These are phyloP conservation scores for Neosilurus mollespiculum DNA, from an alignment of 2,797 vertebrate genomes.

Conservation along the genomic window DNA sequence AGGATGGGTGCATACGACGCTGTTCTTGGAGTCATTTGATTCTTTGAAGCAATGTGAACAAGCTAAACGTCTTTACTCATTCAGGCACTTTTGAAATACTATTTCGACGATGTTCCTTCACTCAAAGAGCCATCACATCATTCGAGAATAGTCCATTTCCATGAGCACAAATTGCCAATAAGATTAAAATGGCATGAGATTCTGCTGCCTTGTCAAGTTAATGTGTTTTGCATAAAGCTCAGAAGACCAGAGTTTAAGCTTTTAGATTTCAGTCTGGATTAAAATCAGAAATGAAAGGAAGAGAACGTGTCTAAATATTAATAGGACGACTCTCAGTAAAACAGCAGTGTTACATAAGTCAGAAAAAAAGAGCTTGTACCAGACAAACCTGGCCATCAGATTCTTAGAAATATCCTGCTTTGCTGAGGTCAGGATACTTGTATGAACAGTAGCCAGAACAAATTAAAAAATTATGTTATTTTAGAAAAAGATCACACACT, in stretches of 20 bases:
- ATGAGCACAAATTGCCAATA: slow-evolving; percentile 15
- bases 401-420: neutral
- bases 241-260: neutral
- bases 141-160: neutral
- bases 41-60: neutral
- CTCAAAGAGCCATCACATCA: slow-evolving; percentile 8
- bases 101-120: neutral
- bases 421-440: neutral
- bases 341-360: neutral
- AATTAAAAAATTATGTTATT: no score
- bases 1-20: neutral
- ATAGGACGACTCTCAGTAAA: neutral
- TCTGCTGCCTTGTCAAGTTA: slow-evolving; percentile 16
- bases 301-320: neutral
- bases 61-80: slow-evolving; percentile 4
- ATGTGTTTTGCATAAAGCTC: neutral
- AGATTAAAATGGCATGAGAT: slow-evolving; percentile 3
- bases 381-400: neutral
- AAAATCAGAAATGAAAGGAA: neutral
- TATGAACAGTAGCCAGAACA: neutral
- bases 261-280: slow-evolving; percentile 18
- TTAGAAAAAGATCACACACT: neutral
- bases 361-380: neutral
- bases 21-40: neutral
- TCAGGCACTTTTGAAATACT: neutral